Percentiles rank a stretch among this genome's conserved stretches.
These are phyloP conservation scores for Myotis pilosus DNA, from an alignment of 2,797 vertebrate genomes.

Conservation along the genomic window DNA sequence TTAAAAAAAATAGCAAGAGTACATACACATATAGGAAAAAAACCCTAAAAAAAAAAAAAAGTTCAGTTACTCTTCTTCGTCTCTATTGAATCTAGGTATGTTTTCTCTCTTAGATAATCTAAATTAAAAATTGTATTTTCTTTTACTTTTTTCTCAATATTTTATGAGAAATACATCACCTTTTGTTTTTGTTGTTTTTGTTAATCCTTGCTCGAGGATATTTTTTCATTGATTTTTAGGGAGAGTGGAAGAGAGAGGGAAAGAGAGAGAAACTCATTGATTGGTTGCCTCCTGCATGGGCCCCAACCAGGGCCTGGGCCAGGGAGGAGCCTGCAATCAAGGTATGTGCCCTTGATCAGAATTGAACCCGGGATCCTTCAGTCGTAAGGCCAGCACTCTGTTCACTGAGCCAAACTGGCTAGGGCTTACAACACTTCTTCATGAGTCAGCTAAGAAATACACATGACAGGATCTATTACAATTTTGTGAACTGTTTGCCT, in stretches of 20 bases:
- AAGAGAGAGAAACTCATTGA: too few relatives aligned
- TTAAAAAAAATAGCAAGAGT: background rate
- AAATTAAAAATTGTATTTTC: background rate
- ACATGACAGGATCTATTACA: slow-evolving; percentile 36
- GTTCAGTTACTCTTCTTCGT: background rate
- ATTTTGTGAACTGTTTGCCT: slow-evolving; percentile 5
- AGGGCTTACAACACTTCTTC: slow-evolving; percentile 47
- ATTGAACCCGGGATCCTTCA: too few relatives aligned
- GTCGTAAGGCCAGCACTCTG: too few relatives aligned
- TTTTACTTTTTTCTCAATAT: background rate
- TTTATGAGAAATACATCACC: background rate
- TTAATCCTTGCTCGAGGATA: too few relatives aligned
- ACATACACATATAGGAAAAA: background rate
- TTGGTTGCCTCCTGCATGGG: too few relatives aligned
- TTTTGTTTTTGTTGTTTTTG: background rate
- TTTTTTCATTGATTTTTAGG: too few relatives aligned
- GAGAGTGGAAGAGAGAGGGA: too few relatives aligned
- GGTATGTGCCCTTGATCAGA: too few relatives aligned
- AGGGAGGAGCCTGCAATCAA: too few relatives aligned
- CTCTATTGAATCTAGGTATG: slow-evolving; percentile 27
- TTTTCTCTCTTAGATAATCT: background rate
- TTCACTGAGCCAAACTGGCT: too few relatives aligned
- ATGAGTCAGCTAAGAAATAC: slow-evolving; percentile 9
- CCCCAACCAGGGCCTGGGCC: too few relatives aligned
- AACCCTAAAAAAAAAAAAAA: background rate